These are phyloP conservation scores for Lycodopsis pacificus DNA, from an alignment of 2,797 vertebrate genomes.

Conservation along the genomic window DNA sequence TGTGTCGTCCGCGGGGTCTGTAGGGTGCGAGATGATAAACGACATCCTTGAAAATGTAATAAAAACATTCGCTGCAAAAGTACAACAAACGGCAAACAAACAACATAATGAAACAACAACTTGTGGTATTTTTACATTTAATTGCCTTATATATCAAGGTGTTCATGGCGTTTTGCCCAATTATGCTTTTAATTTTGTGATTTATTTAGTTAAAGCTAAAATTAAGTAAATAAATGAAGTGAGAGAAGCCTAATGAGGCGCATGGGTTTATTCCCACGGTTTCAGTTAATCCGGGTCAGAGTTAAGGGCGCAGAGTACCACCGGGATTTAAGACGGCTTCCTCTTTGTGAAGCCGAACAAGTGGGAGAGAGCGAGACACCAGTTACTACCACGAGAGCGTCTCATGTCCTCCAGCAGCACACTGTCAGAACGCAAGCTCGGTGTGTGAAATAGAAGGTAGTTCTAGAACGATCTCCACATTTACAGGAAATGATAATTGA, in stretches of 20 bases:
- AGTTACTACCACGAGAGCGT: constrained; percentile 33
- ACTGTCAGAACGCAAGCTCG: constrained; percentile 21
- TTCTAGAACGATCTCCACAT: background rate
- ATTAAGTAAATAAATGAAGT: background rate
- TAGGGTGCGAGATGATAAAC: background rate
- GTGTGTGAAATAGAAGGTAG: background rate
- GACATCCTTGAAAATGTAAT: background rate
- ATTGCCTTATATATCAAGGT: background rate
- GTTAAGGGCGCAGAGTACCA: constrained; percentile 31
- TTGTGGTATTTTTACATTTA: background rate
- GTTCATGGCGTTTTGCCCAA: background rate
- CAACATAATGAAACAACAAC: background rate
- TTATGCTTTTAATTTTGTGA: background rate
- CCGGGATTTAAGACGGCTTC: constrained; percentile 34
- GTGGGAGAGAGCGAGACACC: constrained; percentile 12
- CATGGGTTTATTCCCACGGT: constrained; percentile 14
- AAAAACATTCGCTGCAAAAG: too few relatives aligned
- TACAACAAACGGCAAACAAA: background rate
- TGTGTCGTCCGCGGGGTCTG: background rate
- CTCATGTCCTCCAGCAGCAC: constrained; percentile 17
- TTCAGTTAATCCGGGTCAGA: constrained; percentile 44
- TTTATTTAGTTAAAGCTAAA: too few relatives aligned
- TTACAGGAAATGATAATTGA: background rate
- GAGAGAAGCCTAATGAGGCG: background rate
- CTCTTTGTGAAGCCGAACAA: constrained; percentile 26